Evolutionary conservation across 2,797 vertebrate genomes (phyloP).

Genomic region (Gouania willdenowi): DNA sequence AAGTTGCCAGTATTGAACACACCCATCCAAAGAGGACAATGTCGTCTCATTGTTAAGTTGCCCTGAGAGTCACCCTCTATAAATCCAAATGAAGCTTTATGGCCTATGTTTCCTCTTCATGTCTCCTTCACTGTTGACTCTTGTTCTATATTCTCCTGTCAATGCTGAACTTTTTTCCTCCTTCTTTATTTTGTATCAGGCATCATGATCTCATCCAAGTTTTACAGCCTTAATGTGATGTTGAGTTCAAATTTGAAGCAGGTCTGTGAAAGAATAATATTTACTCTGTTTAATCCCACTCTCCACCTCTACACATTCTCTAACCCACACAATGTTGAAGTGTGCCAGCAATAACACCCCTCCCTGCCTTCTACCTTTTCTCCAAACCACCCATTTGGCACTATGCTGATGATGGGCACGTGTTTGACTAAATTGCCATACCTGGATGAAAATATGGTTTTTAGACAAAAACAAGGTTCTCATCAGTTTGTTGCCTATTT

Average conservation of each 20-base stretch:
- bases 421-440: slow-evolving; percentile 22
- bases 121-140: neutral
- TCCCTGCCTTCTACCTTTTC: slow-evolving; percentile 30
- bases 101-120: neutral
- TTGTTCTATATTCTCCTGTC: slow-evolving; percentile 6
- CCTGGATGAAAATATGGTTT: no score
- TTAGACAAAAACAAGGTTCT: no score
- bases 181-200: slow-evolving; percentile 7
- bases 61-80: no score
- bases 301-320: slow-evolving; percentile 55
- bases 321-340: slow-evolving; percentile 29
- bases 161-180: neutral
- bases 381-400: slow-evolving; percentile 11
- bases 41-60: no score
- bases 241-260: slow-evolving; percentile 41
- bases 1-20: no score
- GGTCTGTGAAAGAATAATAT: slow-evolving; percentile 59
- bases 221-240: slow-evolving; percentile 25
- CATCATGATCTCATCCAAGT: slow-evolving; percentile 55
- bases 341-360: slow-evolving; percentile 61
- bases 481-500: no score
- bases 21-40: no score
- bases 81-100: no score
- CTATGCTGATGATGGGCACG: slow-evolving; percentile 25
- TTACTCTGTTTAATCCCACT: slow-evolving; percentile 53